Evolutionary conservation across 2,888 invertebrate species (phyloP), one percentile per base, ranked within the genome.

Genomic region (Dilophus febrilis): DNA sequence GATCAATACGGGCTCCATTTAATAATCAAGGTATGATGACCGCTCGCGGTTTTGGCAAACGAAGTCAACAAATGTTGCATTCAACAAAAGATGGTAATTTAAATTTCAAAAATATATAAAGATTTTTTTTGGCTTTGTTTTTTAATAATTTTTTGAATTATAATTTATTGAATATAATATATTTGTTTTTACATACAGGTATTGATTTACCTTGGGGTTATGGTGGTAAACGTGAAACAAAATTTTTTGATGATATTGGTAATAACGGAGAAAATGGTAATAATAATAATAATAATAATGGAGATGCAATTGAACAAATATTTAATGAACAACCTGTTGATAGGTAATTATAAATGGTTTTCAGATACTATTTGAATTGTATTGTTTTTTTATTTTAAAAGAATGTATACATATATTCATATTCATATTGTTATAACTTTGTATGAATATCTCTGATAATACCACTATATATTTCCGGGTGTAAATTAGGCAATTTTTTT

Each of bases 31-130:
- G 50, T 45, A 49, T 51, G 11, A 51, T 51, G 49, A 50, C 49
- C 19, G 53, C 53, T 5, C 46, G 53, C n/a, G 53, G 53, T n/a
- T 53, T 48, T 40, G 53, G 53, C 12, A 53, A 53, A 43, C 41
- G 53, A n/a, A 46, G 46, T 37, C 38, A 38, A 30, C n/a, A n/a
- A 35, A 26, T 36, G n/a, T n/a, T n/a, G n/a, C n/a, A n/a, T 6
- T 35, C 22, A n/a, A 36, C 19, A 8, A 42, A 39, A 37, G 38
- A 42, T 17, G 28, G 31, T 40, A 35, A 38, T 4, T n/a, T n/a
- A n/a, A n/a, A n/a, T n/a, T n/a, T n/a, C n/a, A n/a, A n/a, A n/a
- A n/a, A n/a, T n/a, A n/a, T n/a, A n/a, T n/a, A n/a, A n/a, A n/a
- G n/a, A n/a, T n/a, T n/a, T n/a, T n/a, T n/a, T n/a, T n/a, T n/a